phyloP scores from a whole-genome alignment of 2,113 vertebrate species.

The Oncorhynchus tshawytscha region DNA sequence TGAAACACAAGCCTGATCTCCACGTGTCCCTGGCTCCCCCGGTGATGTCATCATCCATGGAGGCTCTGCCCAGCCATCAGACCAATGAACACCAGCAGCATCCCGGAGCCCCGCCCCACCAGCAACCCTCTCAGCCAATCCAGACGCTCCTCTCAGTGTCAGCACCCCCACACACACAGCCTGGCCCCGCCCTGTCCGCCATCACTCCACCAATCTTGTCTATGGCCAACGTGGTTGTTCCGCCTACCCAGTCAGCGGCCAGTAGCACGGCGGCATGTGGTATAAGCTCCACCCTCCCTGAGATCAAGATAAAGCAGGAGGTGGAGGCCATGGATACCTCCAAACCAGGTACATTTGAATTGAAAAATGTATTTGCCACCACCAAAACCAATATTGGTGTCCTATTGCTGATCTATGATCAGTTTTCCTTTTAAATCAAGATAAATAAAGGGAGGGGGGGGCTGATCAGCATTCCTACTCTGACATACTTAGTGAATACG shows the following conservation, averaged over 20 bases:
- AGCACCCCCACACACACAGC: conserved; percentile 76
- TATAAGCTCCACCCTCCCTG: conserved; percentile 74
- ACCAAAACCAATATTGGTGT: too few species aligned
- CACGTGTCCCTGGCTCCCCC: conserved; percentile 83
- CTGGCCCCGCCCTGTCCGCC: conserved; percentile 73
- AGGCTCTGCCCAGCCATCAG: conserved; percentile 73
- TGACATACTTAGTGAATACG: too few species aligned
- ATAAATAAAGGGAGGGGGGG: too few species aligned
- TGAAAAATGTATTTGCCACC: too few species aligned
- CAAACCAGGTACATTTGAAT: conserved; percentile 25
- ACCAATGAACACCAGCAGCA: conserved; percentile 59
- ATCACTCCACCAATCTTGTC: conserved; percentile 66
- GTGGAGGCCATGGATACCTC: conserved; percentile 78
- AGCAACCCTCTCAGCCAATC: conserved; percentile 79
- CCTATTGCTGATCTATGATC: too few species aligned
- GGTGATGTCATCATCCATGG: conserved; percentile 78
- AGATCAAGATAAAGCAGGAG: conserved; percentile 85
- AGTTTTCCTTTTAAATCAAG: too few species aligned
- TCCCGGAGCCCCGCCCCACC: conserved; percentile 68
- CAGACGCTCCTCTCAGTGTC: conserved; percentile 75
- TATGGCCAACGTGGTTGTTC: conserved; percentile 70
- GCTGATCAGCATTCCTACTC: too few species aligned
- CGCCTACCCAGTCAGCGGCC: conserved; percentile 70
- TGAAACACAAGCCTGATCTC: conserved; percentile 84
- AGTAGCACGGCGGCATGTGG: conserved; percentile 72